Evolutionary conservation across 2,888 invertebrate genomes (phyloP).

Genomic region (Tipula vernalis): DNA sequence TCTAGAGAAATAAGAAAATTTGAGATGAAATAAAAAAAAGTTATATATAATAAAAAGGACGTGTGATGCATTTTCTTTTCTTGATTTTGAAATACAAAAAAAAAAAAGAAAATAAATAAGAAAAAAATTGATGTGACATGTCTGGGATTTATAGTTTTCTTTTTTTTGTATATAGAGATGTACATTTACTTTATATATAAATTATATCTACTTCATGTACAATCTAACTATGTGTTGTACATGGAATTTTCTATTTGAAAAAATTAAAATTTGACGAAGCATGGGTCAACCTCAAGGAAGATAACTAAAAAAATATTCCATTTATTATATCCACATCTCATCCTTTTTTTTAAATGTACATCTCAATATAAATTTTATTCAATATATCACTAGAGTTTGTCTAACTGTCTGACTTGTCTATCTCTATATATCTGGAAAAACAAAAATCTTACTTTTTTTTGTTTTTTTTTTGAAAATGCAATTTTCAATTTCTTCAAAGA

Average conservation of each 20-base stretch:
- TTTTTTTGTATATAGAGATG: neutral
- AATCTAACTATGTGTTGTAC: neutral
- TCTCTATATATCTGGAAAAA: neutral
- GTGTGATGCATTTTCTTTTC: slow-evolving; percentile 11
- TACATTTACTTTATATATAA: neutral
- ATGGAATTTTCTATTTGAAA: neutral
- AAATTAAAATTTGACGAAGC: neutral
- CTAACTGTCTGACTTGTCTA: neutral
- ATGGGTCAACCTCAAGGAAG: neutral
- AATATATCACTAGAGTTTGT: neutral
- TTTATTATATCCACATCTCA: neutral
- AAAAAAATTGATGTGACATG: slow-evolving; percentile 1
- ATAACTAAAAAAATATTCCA: neutral
- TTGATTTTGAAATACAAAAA: neutral
- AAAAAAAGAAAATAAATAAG: neutral
- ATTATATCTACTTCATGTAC: neutral
- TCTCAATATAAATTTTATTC: neutral
- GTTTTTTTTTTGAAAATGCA: neutral
- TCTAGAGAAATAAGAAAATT: slow-evolving; percentile 4
- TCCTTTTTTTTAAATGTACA: neutral
- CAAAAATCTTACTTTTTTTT: neutral
- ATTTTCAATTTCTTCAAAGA: neutral
- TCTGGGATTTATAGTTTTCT: neutral
- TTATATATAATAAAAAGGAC: neutral
- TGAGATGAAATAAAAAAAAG: neutral